phyloP scores from a whole-genome alignment of 2,113 vertebrate genomes.

The Fulica atra region DNA sequence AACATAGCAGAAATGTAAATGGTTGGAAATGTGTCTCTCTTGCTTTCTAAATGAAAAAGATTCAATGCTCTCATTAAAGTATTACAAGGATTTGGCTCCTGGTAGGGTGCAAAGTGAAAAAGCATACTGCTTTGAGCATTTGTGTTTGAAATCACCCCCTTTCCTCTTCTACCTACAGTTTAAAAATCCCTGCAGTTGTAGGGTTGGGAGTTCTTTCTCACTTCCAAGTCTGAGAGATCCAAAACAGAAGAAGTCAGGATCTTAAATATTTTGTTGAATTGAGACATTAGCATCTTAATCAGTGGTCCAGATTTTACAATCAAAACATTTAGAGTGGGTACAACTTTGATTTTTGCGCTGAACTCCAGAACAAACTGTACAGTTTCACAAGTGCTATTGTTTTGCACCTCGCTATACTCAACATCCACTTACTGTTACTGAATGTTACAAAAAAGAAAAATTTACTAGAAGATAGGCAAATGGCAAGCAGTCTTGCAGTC shows the following conservation, averaged over 20 bases:
- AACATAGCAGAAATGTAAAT: background rate
- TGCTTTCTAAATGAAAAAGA: background rate
- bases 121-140: background rate
- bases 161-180: background rate
- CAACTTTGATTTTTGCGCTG: background rate
- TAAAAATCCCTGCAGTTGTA: background rate
- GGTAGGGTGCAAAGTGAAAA: background rate
- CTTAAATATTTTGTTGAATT: background rate
- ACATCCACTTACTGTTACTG: constrained; percentile 18
- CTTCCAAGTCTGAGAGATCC: background rate
- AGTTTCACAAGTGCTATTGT: background rate
- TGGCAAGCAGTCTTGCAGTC: background rate
- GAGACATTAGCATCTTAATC: background rate
- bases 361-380: background rate
- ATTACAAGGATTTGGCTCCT: background rate
- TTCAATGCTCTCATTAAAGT: background rate
- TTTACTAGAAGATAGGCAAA: background rate
- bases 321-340: background rate
- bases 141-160: background rate
- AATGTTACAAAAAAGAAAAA: background rate
- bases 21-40: background rate
- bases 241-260: background rate
- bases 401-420: background rate
- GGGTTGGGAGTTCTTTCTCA: background rate
- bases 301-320: background rate